These are phyloP conservation scores for Heterohyrax brucei DNA, from an alignment of 2,797 vertebrate genomes.

Conservation along the genomic window DNA sequence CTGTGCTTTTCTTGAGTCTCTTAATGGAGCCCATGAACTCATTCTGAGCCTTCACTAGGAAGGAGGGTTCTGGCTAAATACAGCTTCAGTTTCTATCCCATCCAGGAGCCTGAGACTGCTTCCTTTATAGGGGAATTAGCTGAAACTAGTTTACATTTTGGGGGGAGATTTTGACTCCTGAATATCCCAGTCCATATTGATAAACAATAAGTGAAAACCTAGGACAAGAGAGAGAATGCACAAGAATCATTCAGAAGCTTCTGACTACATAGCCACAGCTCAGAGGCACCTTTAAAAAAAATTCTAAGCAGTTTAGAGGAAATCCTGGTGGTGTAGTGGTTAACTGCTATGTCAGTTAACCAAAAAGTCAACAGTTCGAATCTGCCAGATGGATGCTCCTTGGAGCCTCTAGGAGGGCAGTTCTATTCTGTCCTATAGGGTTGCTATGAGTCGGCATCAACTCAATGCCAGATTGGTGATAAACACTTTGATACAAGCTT, in stretches of 20 bases:
- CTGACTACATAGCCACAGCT: rapidly evolving
- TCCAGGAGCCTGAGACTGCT: not conserved
- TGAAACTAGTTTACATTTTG: not conserved
- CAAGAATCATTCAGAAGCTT: not conserved
- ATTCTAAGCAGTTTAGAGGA: not conserved
- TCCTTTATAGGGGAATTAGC: too few species aligned
- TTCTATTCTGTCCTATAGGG: too few species aligned
- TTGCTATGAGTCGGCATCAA: too few species aligned
- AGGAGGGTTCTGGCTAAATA: not conserved
- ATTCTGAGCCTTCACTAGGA: not conserved
- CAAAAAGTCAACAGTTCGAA: too few species aligned
- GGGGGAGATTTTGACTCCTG: not conserved
- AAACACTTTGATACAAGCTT: not conserved
- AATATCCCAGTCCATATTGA: not conserved
- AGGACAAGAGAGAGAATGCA: conserved; percentile 1
- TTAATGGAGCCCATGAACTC: not conserved
- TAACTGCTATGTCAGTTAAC: too few species aligned
- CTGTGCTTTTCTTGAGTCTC: not conserved
- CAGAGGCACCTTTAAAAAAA: not conserved
- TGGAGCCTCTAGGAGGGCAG: too few species aligned
- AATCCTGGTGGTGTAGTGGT: too few species aligned
- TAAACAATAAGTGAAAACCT: not conserved
- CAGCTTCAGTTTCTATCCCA: not conserved
- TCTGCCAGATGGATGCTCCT: too few species aligned
- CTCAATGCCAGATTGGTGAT: too few species aligned